Evolutionary conservation across 2,888 invertebrate species (phyloP), one percentile per base, ranked within the genome.

Genomic region (Lepas anatifera): DNA sequence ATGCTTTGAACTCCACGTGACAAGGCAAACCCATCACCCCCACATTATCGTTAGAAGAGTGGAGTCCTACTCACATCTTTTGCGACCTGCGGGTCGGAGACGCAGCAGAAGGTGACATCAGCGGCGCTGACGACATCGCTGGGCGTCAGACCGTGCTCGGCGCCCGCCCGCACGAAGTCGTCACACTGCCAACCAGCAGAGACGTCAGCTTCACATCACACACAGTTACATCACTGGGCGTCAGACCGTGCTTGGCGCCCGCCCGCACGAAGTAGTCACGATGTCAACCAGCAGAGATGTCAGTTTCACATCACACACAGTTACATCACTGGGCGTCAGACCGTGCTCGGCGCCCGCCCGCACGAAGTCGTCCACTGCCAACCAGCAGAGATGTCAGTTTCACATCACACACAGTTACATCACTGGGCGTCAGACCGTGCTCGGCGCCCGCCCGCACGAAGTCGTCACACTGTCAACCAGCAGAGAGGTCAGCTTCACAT

Each of bases 221-320:
- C n/a, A n/a, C n/a, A n/a, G n/a, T n/a, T n/a, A 97, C 95, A 78
- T 97, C 96, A 76, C 91, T 90, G 2, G 96, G 96, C 6, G 94
- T 94, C 77, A 89, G 86, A 70, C 89, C 92, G 72, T 89, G 86
- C 72, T 89, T 86, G 3, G 96, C 96, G 29, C 95, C 94, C 2
- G 89, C 89, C 76, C 89, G 89, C 76, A 88, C 87, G 80, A 95
- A 93, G 78, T 90, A 90, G 78, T 87, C 85, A 78, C 92, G 92
- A 89, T 90, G 84, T 66, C 81, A 83, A 78, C n/a, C n/a, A n/a
- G n/a, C n/a, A n/a, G n/a, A n/a, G n/a, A n/a, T n/a, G n/a, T n/a
- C n/a, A n/a, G n/a, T n/a, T n/a, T n/a, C n/a, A n/a, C n/a, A n/a
- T n/a, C n/a, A n/a, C n/a, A n/a, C n/a, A n/a, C n/a, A n/a, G n/a